Evolutionary conservation across 53 echinoderm and acorn worm genomes (phyloP).

Genomic region (Henricia sp.): DNA sequence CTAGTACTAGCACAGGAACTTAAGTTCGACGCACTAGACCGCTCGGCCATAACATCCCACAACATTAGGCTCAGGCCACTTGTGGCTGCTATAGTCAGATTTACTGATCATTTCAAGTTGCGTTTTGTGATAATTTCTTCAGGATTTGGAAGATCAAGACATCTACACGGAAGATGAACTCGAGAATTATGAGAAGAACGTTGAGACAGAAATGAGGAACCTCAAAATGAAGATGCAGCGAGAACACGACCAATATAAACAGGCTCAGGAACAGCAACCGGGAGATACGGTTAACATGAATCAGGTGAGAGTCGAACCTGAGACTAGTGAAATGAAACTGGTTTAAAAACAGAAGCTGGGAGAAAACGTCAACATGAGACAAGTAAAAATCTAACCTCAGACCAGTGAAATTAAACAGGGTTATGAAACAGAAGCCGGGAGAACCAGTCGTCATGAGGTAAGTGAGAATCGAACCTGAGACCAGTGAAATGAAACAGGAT

Average conservation of each 20-base stretch:
- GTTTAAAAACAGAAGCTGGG: constrained; percentile 12
- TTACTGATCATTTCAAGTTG: not conserved
- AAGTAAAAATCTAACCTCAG: constrained; percentile 35
- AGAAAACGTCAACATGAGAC: constrained; percentile 51
- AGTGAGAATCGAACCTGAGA: constrained; percentile 27
- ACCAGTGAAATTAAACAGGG: not conserved
- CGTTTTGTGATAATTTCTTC: not conserved
- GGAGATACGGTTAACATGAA: constrained; percentile 58
- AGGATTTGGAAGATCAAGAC: constrained; percentile 79
- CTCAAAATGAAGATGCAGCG: constrained; percentile 51
- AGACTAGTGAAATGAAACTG: not conserved
- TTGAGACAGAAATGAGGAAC: constrained; percentile 41
- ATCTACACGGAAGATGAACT: constrained; percentile 83
- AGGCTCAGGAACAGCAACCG: constrained; percentile 19
- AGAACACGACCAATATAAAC: constrained; percentile 51
- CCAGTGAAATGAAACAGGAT: not conserved
- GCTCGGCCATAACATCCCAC: too few species aligned
- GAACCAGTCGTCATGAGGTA: constrained; percentile 61
- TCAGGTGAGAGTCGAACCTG: constrained; percentile 55
- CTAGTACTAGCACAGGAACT: too few species aligned
- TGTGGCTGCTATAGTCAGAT: not conserved
- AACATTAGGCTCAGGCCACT: not conserved
- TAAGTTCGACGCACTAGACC: not conserved
- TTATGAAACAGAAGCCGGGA: not conserved
- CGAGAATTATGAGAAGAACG: constrained; percentile 72